Conservation (phyloP, 2,113 vertebrate species). For the Aplodontia rufa region DNA sequence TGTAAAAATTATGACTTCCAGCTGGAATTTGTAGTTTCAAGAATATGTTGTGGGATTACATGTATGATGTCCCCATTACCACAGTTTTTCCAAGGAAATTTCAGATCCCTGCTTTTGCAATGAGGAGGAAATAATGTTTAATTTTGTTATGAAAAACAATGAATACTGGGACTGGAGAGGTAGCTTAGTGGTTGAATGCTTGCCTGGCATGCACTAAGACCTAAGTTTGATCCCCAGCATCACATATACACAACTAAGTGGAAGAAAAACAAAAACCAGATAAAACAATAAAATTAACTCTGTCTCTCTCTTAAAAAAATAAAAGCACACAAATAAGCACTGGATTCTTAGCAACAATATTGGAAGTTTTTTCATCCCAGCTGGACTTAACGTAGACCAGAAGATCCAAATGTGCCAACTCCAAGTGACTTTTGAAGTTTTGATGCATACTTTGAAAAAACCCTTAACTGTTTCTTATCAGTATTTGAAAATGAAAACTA, state of each 20-base stretch:
- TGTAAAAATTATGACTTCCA: background rate
- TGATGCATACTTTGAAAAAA: background rate
- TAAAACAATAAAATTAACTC: too few species aligned
- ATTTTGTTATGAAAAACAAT: background rate
- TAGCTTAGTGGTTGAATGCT: too few species aligned
- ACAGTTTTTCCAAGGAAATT: background rate
- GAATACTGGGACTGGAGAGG: too few species aligned
- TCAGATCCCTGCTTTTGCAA: background rate
- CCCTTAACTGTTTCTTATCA: background rate
- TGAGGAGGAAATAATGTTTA: background rate
- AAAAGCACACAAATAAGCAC: too few species aligned
- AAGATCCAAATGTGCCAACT: slow-evolving; percentile 11
- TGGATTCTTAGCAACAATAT: background rate
- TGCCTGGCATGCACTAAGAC: too few species aligned
- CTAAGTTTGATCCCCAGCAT: too few species aligned
- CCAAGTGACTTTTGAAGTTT: background rate
- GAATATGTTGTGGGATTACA: background rate
- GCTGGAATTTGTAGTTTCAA: background rate
- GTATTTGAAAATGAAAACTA: slow-evolving; percentile 50
- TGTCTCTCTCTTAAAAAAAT: too few species aligned
- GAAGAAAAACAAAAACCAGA: too few species aligned
- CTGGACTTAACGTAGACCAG: background rate
- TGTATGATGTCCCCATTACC: background rate
- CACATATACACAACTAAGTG: too few species aligned
- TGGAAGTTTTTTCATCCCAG: background rate